phyloP scores from a whole-genome alignment of 2,888 invertebrate species.

The Latheticus oryzae region DNA sequence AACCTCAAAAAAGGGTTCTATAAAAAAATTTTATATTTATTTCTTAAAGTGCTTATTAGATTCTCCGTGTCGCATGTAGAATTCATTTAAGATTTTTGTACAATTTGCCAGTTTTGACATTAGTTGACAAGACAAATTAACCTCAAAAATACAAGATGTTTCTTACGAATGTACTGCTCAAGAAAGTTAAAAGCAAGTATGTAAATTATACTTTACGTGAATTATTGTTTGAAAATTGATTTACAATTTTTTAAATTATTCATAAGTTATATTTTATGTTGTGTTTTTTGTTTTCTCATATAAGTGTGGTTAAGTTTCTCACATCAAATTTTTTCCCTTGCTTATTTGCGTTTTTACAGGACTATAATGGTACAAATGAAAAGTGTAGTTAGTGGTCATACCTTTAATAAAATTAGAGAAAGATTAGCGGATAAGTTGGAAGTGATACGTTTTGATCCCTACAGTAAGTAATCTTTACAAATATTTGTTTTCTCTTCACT shows the following conservation, averaged over 20 bases:
- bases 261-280: no score
- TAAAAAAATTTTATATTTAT: no score
- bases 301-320: constrained; percentile 14
- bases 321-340: no score
- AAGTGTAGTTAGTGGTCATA: constrained; percentile 83
- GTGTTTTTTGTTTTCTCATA: not conserved
- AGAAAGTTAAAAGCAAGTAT: constrained; percentile 83
- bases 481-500: constrained; percentile 7
- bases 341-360: constrained; percentile 68
- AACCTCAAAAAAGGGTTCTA: no score
- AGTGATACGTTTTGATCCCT: constrained; percentile 80
- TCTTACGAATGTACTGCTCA: constrained; percentile 76
- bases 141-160: no score
- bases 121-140: no score
- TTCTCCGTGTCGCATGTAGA: no score
- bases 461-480: constrained; percentile 77
- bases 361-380: constrained; percentile 82
- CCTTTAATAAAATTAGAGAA: constrained; percentile 74
- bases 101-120: no score
- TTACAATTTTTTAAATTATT: constrained; percentile 12
- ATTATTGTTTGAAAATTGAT: not conserved
- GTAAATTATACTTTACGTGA: constrained; percentile 56
- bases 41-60: no score
- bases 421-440: constrained; percentile 84
- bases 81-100: no score